These are phyloP conservation scores for Chymomyza fuscimana DNA, from an alignment of 2,888 invertebrate genomes.

Conservation along the genomic window DNA sequence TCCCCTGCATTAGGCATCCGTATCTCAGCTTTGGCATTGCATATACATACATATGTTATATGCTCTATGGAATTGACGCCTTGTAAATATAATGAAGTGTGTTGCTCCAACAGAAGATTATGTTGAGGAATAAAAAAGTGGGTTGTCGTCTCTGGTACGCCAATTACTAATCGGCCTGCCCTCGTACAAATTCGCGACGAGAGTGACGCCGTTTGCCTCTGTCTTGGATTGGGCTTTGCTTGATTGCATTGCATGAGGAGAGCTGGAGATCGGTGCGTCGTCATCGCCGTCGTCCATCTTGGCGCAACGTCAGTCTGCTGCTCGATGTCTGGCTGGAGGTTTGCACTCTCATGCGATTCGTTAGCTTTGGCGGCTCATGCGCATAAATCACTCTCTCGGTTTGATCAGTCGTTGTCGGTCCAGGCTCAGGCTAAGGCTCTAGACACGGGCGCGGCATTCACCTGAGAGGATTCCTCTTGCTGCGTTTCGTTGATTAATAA, in stretches of 20 bases:
- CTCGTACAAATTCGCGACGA: background rate
- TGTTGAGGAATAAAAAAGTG: too few relatives aligned
- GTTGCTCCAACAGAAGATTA: too few relatives aligned
- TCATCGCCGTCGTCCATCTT: conserved; percentile 65
- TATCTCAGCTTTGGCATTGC: background rate
- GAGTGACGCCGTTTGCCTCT: conserved; percentile 1
- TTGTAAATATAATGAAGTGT: too few relatives aligned
- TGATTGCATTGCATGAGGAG: conserved; percentile 62
- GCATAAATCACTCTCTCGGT: conserved; percentile 68
- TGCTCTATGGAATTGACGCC: too few relatives aligned
- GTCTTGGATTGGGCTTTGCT: conserved; percentile 38
- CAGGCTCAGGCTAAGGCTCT: background rate
- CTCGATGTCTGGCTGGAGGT: background rate
- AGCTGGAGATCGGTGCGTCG: conserved; percentile 13
- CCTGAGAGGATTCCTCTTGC: conserved; percentile 26
- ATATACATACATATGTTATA: too few relatives aligned
- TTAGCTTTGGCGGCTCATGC: conserved; percentile 62
- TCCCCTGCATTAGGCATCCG: background rate
- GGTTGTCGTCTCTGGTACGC: too few relatives aligned
- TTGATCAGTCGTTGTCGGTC: conserved; percentile 34
- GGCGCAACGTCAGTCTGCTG: conserved; percentile 63
- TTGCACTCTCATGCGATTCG: conserved; percentile 53
- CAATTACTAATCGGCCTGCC: too few relatives aligned
- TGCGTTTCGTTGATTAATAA: conserved; percentile 78
- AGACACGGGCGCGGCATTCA: conserved; percentile 10